Evolutionary conservation across 2,888 invertebrate species (phyloP).

Genomic region (Torymus tubicola): DNA sequence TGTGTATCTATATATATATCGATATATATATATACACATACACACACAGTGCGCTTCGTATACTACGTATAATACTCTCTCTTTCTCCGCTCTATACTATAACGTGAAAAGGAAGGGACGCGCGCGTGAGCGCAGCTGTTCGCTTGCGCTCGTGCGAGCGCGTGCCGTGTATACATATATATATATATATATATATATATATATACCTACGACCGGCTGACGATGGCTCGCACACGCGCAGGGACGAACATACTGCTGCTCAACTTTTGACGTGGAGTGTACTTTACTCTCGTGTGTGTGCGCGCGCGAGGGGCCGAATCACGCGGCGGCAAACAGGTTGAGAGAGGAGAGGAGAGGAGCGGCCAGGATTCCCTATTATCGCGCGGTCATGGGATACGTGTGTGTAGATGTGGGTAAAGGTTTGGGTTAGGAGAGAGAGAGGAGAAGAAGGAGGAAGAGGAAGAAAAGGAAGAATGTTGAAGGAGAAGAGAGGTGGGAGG

Average conservation of each 20-base stretch:
- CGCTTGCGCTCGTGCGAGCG: constrained; percentile 17
- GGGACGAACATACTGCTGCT: too few relatives aligned
- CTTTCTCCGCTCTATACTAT: background rate
- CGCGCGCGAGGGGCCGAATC: constrained; percentile 2
- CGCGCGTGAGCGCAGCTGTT: constrained; percentile 19
- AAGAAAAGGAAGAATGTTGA: too few relatives aligned
- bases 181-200: too few relatives aligned
- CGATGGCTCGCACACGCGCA: constrained; percentile 9
- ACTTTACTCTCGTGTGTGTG: background rate
- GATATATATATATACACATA: too few relatives aligned
- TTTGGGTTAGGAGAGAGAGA: too few relatives aligned
- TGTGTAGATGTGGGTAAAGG: background rate
- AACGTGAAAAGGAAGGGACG: background rate
- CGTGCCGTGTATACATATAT: too few relatives aligned
- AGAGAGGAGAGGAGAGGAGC: constrained; percentile 23
- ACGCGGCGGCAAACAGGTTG: constrained; percentile 51
- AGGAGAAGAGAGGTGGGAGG: too few relatives aligned
- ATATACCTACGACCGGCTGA: background rate
- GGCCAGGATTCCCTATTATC: constrained; percentile 25
- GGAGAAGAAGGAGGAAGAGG: too few relatives aligned
- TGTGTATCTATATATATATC: too few relatives aligned
- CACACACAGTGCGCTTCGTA: too few relatives aligned
- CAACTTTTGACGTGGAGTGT: constrained; percentile 46
- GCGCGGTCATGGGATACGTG: too few relatives aligned
- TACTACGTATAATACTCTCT: too few relatives aligned